Percentiles rank a stretch among this genome's conserved stretches.
These are phyloP conservation scores for Oscheius sp. DNA, from an alignment of 2,888 invertebrate genomes.

Conservation along the genomic window DNA sequence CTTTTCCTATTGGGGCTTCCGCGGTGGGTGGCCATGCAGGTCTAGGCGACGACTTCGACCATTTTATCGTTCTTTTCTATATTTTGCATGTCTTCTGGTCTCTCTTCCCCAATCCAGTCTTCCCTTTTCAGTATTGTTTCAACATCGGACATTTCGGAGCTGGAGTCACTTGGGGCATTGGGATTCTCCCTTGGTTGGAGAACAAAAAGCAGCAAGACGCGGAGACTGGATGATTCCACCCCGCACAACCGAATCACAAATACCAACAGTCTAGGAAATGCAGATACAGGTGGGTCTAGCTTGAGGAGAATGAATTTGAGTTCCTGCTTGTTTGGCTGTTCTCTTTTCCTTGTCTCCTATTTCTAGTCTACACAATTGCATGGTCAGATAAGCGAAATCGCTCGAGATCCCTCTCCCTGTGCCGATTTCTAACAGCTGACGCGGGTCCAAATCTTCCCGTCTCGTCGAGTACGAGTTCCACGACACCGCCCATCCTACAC, in stretches of 20 bases:
- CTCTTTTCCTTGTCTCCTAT: neutral
- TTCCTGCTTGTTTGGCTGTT: neutral
- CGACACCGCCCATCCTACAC: constrained; percentile 40
- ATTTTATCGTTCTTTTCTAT: neutral
- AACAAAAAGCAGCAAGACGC: constrained; percentile 51
- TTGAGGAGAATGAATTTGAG: neutral
- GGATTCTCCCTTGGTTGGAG: constrained; percentile 66
- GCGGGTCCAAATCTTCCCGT: constrained; percentile 36
- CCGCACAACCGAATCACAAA: constrained; percentile 44
- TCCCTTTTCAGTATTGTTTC: constrained; percentile 60
- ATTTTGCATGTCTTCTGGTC: neutral
- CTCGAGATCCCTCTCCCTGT: constrained; percentile 55
- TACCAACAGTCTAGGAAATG: constrained; percentile 33
- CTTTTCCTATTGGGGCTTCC: neutral
- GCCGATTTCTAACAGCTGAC: constrained; percentile 47
- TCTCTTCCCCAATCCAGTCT: too few relatives aligned
- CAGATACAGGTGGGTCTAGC: constrained; percentile 26
- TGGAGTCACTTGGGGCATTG: constrained; percentile 67
- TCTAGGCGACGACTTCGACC: too few relatives aligned
- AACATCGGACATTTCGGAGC: constrained; percentile 67
- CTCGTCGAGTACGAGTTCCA: neutral
- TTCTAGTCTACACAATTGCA: constrained; percentile 28
- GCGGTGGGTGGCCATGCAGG: too few relatives aligned
- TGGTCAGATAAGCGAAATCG: constrained; percentile 42
- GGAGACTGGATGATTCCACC: constrained; percentile 54